These are phyloP conservation scores for Cottoperca gobio DNA, from an alignment of 2,797 vertebrate species.

Conservation along the genomic window DNA sequence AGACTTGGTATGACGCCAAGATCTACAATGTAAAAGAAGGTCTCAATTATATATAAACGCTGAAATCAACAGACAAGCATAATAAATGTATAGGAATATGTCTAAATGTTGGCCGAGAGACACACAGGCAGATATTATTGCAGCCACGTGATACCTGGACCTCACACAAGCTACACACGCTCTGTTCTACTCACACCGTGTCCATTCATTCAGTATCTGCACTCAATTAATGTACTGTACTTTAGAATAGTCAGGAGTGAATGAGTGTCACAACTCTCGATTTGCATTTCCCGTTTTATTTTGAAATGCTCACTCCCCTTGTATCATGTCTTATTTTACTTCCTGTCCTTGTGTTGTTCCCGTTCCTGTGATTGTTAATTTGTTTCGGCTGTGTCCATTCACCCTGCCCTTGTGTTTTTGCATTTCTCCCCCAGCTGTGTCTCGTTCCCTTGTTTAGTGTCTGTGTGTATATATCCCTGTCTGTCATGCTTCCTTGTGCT, in stretches of 20 bases:
- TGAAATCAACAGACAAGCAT: constrained; percentile 38
- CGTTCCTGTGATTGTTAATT: too few species aligned
- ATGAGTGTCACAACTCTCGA: too few species aligned
- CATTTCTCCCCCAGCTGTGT: too few species aligned
- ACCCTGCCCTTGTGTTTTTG: too few species aligned
- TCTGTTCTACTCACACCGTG: constrained; percentile 21
- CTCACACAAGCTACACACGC: constrained; percentile 24
- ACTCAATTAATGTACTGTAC: neutral
- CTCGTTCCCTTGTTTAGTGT: too few species aligned
- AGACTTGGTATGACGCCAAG: constrained; percentile 26
- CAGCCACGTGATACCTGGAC: constrained; percentile 21
- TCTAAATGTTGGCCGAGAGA: constrained; percentile 26
- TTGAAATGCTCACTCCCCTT: too few species aligned
- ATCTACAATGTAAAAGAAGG: constrained; percentile 47
- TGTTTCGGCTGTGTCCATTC: too few species aligned
- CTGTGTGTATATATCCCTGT: too few species aligned
- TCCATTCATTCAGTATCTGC: constrained; percentile 31
- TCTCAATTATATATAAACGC: constrained; percentile 35
- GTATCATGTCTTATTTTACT: too few species aligned
- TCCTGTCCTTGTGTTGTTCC: too few species aligned
- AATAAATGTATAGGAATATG: constrained; percentile 24
- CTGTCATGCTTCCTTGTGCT: too few species aligned
- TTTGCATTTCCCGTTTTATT: too few species aligned
- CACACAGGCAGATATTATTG: constrained; percentile 22
- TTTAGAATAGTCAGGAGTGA: neutral